Evolutionary conservation across 2,113 vertebrate genomes (phyloP).

Genomic region (Otis tarda): DNA sequence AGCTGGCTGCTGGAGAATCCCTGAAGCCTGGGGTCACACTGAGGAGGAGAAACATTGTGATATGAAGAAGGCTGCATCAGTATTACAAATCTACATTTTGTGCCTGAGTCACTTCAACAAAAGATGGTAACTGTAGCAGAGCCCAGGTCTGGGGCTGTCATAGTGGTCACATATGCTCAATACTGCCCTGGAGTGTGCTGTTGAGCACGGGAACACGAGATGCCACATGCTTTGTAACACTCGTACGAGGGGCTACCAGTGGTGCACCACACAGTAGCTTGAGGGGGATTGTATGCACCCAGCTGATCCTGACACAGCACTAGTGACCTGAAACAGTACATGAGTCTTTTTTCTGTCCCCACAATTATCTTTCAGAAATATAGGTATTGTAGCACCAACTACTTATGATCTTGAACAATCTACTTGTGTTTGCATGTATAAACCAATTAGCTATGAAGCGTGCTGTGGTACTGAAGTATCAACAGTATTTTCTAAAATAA

Average conservation of each 20-base stretch:
- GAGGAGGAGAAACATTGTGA: neutral
- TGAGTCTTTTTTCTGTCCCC: neutral
- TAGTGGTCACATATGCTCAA: accelerated
- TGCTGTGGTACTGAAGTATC: neutral
- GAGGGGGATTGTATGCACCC: neutral
- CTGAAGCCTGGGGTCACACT: neutral
- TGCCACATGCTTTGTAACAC: accelerated
- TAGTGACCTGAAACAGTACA: accelerated
- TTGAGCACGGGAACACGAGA: no score
- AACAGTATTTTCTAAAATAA: neutral
- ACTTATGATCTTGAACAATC: neutral
- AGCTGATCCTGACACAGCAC: neutral
- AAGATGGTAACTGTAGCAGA: neutral
- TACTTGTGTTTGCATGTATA: neutral
- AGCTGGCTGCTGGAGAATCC: neutral
- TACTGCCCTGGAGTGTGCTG: neutral
- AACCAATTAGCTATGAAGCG: neutral
- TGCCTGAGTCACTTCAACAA: neutral
- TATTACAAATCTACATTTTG: neutral
- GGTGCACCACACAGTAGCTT: accelerated
- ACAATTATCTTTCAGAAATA: neutral
- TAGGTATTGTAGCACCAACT: neutral
- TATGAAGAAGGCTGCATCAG: accelerated
- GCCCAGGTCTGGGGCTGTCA: neutral
- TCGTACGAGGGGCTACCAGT: accelerated